Conservation (phyloP, 1,140 invertebrate genomes). For the Ruditapes philippinarum region DNA sequence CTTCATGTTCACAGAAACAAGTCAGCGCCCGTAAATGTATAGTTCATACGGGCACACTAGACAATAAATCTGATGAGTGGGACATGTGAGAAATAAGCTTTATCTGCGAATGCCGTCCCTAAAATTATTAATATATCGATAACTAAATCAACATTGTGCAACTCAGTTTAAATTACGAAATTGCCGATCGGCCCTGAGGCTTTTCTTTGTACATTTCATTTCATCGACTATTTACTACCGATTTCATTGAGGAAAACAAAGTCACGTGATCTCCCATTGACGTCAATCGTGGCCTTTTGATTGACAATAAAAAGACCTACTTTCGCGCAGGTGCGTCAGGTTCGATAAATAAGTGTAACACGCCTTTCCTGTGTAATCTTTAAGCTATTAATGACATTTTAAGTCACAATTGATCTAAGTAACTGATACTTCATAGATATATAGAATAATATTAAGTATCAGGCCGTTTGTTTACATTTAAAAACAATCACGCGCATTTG, state of each 20-base stretch:
- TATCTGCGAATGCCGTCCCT: not conserved
- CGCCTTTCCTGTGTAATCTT: no score
- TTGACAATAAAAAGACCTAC: constrained; percentile 5
- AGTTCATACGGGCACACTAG: no score
- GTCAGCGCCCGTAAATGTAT: no score
- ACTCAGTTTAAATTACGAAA: constrained; percentile 12
- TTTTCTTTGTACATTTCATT: constrained; percentile 4
- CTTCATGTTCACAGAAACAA: no score
- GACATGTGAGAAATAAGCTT: no score
- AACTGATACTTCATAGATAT: no score
- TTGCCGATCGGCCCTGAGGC: not conserved
- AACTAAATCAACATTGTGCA: not conserved
- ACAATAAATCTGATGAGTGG: no score
- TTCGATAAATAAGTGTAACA: not conserved
- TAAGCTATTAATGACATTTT: no score
- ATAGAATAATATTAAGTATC: no score
- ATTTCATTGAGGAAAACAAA: constrained; percentile 66
- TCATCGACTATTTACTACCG: constrained; percentile 44
- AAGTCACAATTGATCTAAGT: no score
- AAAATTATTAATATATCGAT: not conserved
- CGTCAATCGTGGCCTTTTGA: constrained; percentile 62
- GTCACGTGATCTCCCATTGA: constrained; percentile 64
- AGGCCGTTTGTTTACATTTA: no score
- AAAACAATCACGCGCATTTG: no score
- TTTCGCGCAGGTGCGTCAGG: not conserved